Base-by-base conservation (phyloP, 2,888 invertebrate genomes). In the Biston stratarius region DNA sequence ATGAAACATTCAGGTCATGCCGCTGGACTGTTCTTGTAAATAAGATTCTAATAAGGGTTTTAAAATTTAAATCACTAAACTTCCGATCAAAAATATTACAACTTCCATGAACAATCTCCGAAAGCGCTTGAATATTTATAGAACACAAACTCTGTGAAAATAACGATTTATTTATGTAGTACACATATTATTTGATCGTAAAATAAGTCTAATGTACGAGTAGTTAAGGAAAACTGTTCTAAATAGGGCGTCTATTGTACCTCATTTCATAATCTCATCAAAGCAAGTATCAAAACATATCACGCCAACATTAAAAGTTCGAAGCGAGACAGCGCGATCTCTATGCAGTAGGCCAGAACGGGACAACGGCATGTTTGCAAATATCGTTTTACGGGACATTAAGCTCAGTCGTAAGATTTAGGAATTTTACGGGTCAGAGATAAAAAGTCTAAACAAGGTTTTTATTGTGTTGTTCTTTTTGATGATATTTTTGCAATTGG, bases 371-470 rank as follows among this genome's bases (percentile, higher is more conserved):
- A 59, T 48, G 59, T 59, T 59, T 49, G 49, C 33, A 24, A 59
- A 33, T 42, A 42, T 49, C 59, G 38, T 59, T 59, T 59, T n/a
- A 49, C 40, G 59, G 24, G 42, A 59, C 49, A 59, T 59, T 59
- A 59, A 59, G 49, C 49, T 24, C 42, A 38, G 38, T 59, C 59
- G 59, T 59, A 49, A 59, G 48, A 49, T 59, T 49, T 49, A 59
- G 40, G 49, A 59, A 14, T 49, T 51, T 59, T 49, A 59, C 49
- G 58, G 58, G 59, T 49, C 58, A 40, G 59, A 38, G 58, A 59
- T 59, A 59, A 59, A 59, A 48, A 59, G 58, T 59, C 59, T 59
- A 59, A 59, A 59, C 59, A 59, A 59, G 59, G 49, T 40, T 59
- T 59, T 59, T 59, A 59, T 59, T 59, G 59, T 49, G 59, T 49